A percentile compares a stretch with the other conserved stretches of the same genome.
Conservation (phyloP, 2,797 vertebrate genomes). For the Hydrolagus colliei region DNA sequence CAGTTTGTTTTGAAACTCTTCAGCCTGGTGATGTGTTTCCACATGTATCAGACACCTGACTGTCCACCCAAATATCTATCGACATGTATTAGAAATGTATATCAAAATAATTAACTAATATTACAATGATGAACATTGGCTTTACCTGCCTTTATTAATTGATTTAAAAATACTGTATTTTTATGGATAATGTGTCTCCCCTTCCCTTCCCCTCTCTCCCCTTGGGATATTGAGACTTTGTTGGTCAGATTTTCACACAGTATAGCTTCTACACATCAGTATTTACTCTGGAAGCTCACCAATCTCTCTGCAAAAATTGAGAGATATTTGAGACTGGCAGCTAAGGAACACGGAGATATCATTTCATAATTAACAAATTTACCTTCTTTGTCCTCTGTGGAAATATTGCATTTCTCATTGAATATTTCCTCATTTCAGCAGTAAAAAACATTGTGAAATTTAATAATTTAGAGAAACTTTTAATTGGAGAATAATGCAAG, state of each 20-base stretch:
- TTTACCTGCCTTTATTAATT: neutral
- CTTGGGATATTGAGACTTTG: neutral
- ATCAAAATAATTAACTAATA: neutral
- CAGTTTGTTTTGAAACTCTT: too few species aligned
- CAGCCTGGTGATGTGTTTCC: too few species aligned
- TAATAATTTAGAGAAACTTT: neutral
- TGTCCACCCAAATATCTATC: too few species aligned
- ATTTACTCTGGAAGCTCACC: conserved; percentile 56
- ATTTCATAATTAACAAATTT: conserved; percentile 24
- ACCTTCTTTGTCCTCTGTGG: neutral
- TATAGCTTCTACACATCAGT: conserved; percentile 17
- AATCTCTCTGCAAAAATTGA: conserved; percentile 67
- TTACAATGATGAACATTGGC: too few species aligned
- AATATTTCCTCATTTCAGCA: conserved; percentile 9
- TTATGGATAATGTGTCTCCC: neutral
- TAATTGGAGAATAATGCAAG: neutral
- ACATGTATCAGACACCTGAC: too few species aligned
- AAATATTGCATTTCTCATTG: conserved; percentile 21
- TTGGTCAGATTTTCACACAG: conserved; percentile 3
- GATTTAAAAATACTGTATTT: neutral
- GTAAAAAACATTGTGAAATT: neutral
- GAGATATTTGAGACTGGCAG: conserved; percentile 64
- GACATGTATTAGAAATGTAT: neutral
- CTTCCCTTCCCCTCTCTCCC: too few species aligned
- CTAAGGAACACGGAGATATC: conserved; percentile 49